Percentiles rank a stretch among this genome's conserved stretches.
These are phyloP conservation scores for Scleropages formosus DNA, from an alignment of 2,797 vertebrate species.

Conservation along the genomic window DNA sequence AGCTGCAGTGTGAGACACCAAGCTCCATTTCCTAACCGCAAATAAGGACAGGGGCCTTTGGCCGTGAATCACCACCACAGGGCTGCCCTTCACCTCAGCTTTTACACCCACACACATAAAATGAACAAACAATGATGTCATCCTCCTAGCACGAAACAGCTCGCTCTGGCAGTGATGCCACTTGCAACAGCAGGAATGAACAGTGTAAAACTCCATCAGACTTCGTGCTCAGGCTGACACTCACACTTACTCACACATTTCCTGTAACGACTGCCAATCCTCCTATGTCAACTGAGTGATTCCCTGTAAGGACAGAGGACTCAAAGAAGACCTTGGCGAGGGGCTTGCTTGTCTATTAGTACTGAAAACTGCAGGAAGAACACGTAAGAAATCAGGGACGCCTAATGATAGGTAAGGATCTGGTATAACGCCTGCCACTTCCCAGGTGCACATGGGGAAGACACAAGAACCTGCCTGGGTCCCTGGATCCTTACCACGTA, in stretches of 20 bases:
- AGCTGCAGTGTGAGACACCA: background rate
- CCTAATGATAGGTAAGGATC: background rate
- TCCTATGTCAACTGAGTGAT: background rate
- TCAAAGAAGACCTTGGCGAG: background rate
- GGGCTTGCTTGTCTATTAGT: background rate
- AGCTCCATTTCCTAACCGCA: background rate
- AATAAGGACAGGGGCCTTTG: background rate
- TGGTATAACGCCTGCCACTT: background rate
- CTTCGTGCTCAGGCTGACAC: conserved; percentile 4
- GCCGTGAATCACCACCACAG: background rate
- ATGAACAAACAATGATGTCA: conserved; percentile 28
- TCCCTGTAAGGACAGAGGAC: background rate
- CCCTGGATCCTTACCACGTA: conserved; percentile 1
- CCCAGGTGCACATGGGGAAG: background rate
- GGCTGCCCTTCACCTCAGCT: background rate
- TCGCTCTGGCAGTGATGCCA: conserved; percentile 49
- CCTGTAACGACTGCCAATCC: background rate
- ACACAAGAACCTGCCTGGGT: background rate
- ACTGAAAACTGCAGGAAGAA: no score
- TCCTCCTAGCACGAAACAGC: conserved; percentile 31
- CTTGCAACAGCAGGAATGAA: conserved; percentile 39
- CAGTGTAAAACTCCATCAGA: conserved; percentile 17
- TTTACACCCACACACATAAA: background rate
- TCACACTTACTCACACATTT: background rate
- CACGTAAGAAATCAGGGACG: no score